These are phyloP conservation scores for Sussaba pulchella DNA, from an alignment of 2,888 invertebrate species.

Conservation along the genomic window DNA sequence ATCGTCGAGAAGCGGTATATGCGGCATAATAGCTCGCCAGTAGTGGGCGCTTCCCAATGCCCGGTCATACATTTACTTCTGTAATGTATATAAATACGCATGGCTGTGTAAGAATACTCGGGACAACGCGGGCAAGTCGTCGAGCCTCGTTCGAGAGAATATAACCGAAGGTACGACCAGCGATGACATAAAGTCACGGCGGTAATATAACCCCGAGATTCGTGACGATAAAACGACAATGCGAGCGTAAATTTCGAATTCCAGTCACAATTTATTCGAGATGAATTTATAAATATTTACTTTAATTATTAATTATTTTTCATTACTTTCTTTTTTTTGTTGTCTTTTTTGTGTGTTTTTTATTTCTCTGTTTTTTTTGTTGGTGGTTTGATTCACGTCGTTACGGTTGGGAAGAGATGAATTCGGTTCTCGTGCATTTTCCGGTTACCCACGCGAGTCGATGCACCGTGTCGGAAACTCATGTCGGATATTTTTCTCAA, in stretches of 20 bases:
- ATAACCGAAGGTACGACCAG: constrained; percentile 20
- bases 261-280: constrained; percentile 17
- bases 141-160: constrained; percentile 30
- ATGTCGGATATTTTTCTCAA: background rate
- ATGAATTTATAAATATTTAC: constrained; percentile 6
- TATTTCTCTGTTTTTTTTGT: background rate
- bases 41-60: constrained; percentile 5
- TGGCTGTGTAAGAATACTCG: background rate
- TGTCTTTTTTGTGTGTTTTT: background rate
- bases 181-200: constrained; percentile 35
- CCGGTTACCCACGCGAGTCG: background rate
- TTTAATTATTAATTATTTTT: too few relatives aligned
- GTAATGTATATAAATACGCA: background rate
- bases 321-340: too few relatives aligned
- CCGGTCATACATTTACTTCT: background rate
- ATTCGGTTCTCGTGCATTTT: background rate
- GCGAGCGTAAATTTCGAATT: constrained; percentile 32
- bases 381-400: constrained; percentile 19
- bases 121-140: constrained; percentile 11
- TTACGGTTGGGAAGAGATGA: background rate
- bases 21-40: constrained; percentile 12
- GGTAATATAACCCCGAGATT: constrained; percentile 13
- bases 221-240: background rate
- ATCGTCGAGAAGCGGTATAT: constrained; percentile 21
- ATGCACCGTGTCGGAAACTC: constrained; percentile 27